Conservation (phyloP, 2,797 vertebrate species). For the Kryptolebias ocellatus region DNA sequence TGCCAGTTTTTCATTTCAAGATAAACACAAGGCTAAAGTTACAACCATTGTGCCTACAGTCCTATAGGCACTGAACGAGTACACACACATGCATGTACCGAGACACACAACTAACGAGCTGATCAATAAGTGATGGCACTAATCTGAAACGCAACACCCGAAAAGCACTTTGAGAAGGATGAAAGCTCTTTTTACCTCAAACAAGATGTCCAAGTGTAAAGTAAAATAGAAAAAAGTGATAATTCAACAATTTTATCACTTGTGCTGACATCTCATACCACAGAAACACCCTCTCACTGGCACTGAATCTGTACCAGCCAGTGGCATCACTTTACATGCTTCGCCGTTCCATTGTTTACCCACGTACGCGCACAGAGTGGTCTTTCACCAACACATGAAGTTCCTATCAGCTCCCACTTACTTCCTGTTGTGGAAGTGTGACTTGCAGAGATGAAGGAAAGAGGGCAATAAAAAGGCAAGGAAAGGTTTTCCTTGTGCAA, state of each 20-base stretch:
- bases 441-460: slow-evolving; percentile 50
- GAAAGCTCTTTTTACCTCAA: slow-evolving; percentile 39
- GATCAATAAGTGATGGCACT: slow-evolving; percentile 49
- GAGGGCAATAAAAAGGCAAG: slow-evolving; percentile 63
- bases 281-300: slow-evolving; percentile 33
- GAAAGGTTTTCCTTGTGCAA: slow-evolving; percentile 40
- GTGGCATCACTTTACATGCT: slow-evolving; percentile 67
- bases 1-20: slow-evolving; percentile 53
- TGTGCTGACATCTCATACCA: slow-evolving; percentile 11
- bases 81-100: slow-evolving; percentile 16
- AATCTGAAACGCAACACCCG: slow-evolving; percentile 36
- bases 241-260: background rate
- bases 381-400: slow-evolving; percentile 43
- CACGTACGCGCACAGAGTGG: slow-evolving; percentile 47
- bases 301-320: slow-evolving; percentile 70
- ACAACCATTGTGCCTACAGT: slow-evolving; percentile 37
- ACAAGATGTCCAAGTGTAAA: slow-evolving; percentile 15
- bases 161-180: slow-evolving; percentile 19
- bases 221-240: background rate
- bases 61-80: slow-evolving; percentile 18
- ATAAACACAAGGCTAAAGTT: slow-evolving; percentile 51
- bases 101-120: slow-evolving; percentile 21
- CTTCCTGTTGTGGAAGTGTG: slow-evolving; percentile 50
- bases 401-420: slow-evolving; percentile 3
- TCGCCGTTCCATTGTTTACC: slow-evolving; percentile 45